These are phyloP conservation scores for Periophthalmodon schlosseri DNA, from an alignment of 2,113 vertebrate genomes.

Conservation along the genomic window DNA sequence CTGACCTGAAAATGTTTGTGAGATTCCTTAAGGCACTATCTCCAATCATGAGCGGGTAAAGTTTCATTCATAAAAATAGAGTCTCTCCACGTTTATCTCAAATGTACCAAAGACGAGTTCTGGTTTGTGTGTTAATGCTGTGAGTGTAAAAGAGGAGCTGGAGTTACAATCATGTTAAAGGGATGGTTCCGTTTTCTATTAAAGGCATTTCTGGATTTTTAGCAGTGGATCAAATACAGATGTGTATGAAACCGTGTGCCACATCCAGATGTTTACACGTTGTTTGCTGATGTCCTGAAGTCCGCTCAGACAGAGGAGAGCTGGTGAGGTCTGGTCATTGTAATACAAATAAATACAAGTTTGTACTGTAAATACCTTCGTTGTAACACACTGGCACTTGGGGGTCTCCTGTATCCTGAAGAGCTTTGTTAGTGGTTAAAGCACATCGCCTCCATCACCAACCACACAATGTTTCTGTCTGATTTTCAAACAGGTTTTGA, in stretches of 20 bases:
- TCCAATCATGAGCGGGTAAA: not conserved
- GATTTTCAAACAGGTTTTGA: not conserved
- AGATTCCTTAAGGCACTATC: not conserved
- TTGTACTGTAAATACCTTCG: not conserved
- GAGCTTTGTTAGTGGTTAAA: slow-evolving; percentile 6
- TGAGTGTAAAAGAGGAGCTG: slow-evolving; percentile 22
- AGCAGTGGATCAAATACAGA: not conserved
- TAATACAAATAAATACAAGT: not conserved
- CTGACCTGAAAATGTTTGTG: not conserved
- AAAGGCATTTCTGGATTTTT: not conserved
- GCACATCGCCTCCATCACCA: not conserved
- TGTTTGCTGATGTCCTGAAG: not conserved
- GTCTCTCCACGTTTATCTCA: not conserved
- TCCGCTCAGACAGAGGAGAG: not conserved
- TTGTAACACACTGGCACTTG: slow-evolving; percentile 8
- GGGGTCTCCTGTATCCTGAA: not conserved
- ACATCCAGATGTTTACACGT: not conserved
- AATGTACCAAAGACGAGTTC: slow-evolving; percentile 6
- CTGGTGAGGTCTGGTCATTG: not conserved
- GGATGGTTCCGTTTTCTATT: no score
- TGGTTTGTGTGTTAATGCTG: slow-evolving; percentile 42
- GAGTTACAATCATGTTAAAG: not conserved
- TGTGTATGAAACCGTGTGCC: not conserved
- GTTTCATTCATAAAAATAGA: not conserved
- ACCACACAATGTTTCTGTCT: not conserved